These are phyloP conservation scores for Penaeus monodon DNA, from an alignment of 2,888 invertebrate genomes.

Conservation along the genomic window DNA sequence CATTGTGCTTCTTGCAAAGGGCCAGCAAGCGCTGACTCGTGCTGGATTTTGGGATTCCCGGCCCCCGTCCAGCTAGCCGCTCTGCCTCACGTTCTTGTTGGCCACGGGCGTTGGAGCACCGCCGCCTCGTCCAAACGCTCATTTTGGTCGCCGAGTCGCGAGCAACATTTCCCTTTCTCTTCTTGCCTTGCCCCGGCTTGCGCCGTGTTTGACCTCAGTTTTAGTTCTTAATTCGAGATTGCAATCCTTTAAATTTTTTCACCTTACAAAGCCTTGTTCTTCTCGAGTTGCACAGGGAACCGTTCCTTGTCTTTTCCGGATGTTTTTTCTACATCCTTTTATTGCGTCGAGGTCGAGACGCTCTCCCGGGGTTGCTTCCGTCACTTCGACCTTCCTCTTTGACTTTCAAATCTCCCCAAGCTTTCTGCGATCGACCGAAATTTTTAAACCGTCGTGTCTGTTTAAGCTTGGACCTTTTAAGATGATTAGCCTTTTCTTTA, in stretches of 20 bases:
- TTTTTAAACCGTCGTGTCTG: constrained; percentile 98
- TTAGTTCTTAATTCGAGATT: constrained; percentile 66
- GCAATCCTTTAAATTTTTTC: constrained; percentile 56
- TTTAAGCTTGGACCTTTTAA: constrained; percentile 99
- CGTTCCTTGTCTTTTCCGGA: constrained; percentile 99
- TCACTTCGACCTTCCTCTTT: constrained; percentile 98
- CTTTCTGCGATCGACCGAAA: constrained; percentile 97
- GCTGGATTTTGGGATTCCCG: constrained; percentile 72
- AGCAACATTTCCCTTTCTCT: constrained; percentile 68
- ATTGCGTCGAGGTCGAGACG: constrained; percentile 98
- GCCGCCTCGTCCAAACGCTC: constrained; percentile 73
- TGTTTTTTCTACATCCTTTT: constrained; percentile 96
- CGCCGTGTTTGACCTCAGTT: constrained; percentile 64
- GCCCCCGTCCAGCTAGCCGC: constrained; percentile 73
- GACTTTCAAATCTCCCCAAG: constrained; percentile 97
- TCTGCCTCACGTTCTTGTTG: constrained; percentile 76
- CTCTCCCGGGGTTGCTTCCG: constrained; percentile 98
- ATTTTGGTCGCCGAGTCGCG: constrained; percentile 72
- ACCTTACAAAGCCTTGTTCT: constrained; percentile 51
- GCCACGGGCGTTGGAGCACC: constrained; percentile 74
- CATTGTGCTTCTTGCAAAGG: constrained; percentile 77
- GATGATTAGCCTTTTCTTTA: constrained; percentile 99
- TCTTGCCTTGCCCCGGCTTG: constrained; percentile 56
- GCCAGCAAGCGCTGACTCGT: constrained; percentile 72
- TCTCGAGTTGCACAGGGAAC: constrained; percentile 80